Evolutionary conservation across 2,113 vertebrate genomes (phyloP), one percentile per base, ranked within the genome.

Genomic region (Heloderma charlesbogerti): DNA sequence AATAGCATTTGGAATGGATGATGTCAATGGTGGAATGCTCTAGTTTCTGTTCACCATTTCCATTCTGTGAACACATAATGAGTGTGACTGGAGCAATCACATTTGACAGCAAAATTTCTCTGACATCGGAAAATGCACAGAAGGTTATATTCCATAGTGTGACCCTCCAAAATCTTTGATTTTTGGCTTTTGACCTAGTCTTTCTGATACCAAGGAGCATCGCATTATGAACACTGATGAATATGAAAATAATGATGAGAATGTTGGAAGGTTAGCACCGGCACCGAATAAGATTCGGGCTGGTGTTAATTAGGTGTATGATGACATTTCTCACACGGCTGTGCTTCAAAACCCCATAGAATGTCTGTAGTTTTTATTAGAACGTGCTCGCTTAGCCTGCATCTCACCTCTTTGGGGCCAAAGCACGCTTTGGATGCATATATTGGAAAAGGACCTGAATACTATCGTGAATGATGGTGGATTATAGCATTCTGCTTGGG

Each of bases 141-240:
- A 94, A 95, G 86, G 84, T 95, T 95, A 67, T 77, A 87, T 88
- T 93, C 85, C 86, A 22, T 9, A 75, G 31, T 0, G 4, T 92
- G 84, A 95, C 88, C 37, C 43, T 78, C 60, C 60, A 92, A 54
- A 95, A 92, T 92, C 54, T 96, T 97, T 96, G 87, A 88, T 71
- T 92, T 34, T 63, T 91, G 74, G 60, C 86, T 91, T 95, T 88
- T 95, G 82, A 95, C 80, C 88, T 93, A 89, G 88, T 82, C 3
- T 57, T 94, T 95, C 95, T 95, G 43, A 94, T 91, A 88, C 40
- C n/a, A n/a, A 90, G 60, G 27, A 60, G 10, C 34, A 25, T 40
- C 75, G 45, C 34, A 86, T 88, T 92, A 92, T 86, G 87, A 92
- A 81, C 45, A 69, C 31, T 72, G 66, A 84, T 94, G 75, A 96